A percentile compares a stretch with the other conserved stretches of the same genome.
Conservation (phyloP, 1,140 invertebrate species). For the Calliopsis andreniformis region DNA sequence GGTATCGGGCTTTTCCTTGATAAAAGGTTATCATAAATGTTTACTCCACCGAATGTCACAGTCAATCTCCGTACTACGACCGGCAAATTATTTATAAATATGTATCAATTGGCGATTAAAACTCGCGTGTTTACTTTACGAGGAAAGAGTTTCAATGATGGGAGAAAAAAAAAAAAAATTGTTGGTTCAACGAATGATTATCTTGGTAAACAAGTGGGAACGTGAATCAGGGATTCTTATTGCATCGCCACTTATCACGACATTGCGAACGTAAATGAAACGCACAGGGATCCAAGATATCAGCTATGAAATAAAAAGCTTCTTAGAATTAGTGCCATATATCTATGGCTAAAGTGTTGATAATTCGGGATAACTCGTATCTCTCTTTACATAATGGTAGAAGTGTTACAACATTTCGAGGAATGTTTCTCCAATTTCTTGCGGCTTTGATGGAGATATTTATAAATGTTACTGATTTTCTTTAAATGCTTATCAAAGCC, state of each 20-base stretch:
- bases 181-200: slow-evolving; percentile 22
- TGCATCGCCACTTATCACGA: background rate
- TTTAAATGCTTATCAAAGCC: too few species aligned
- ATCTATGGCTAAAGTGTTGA: too few species aligned
- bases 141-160: background rate
- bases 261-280: background rate
- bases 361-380: too few species aligned
- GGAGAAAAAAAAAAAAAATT: slow-evolving; percentile 1
- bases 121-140: slow-evolving; percentile 6
- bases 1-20: slow-evolving; percentile 10
- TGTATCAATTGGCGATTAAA: slow-evolving; percentile 51
- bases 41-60: slow-evolving; percentile 19
- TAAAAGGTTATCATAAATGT: slow-evolving; percentile 27
- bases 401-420: too few species aligned
- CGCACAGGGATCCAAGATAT: background rate
- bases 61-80: background rate
- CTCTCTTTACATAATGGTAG: too few species aligned
- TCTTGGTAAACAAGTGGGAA: background rate
- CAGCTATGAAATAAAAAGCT: too few species aligned
- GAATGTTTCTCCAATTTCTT: too few species aligned
- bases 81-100: slow-evolving; percentile 54
- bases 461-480: too few species aligned
- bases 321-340: too few species aligned
- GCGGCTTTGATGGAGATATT: too few species aligned
- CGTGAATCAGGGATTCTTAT: background rate